These are phyloP conservation scores for Schizopygopsis pylzovi DNA, from an alignment of 2,797 vertebrate genomes.

Conservation along the genomic window DNA sequence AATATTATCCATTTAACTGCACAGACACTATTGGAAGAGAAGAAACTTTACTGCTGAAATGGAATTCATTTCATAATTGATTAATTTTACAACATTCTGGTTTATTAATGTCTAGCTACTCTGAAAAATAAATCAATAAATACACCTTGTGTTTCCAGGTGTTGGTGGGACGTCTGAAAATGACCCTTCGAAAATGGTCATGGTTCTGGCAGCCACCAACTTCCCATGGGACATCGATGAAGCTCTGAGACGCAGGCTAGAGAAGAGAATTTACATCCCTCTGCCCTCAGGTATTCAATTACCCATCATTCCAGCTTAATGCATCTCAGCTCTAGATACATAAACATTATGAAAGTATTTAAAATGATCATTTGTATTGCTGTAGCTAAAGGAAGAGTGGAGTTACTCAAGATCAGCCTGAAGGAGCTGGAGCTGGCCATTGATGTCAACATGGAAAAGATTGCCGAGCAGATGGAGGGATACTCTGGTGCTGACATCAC, in stretches of 20 bases:
- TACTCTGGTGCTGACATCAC: slow-evolving; percentile 99
- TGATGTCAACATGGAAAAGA: slow-evolving; percentile 90
- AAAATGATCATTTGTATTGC: not conserved
- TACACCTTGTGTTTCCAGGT: slow-evolving; percentile 73
- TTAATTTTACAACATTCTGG: not conserved
- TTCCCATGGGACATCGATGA: slow-evolving; percentile 99
- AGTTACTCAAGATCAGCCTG: slow-evolving; percentile 92
- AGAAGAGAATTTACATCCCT: slow-evolving; percentile 99
- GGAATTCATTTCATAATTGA: not conserved
- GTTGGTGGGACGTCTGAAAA: slow-evolving; percentile 93
- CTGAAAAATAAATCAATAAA: not conserved
- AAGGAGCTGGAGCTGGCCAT: slow-evolving; percentile 91
- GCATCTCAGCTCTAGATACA: not conserved
- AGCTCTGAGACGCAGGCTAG: slow-evolving; percentile 91
- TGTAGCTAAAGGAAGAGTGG: slow-evolving; percentile 90
- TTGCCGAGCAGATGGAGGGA: slow-evolving; percentile 95
- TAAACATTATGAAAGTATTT: not conserved
- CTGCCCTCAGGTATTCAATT: slow-evolving; percentile 89
- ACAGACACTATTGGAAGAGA: not conserved
- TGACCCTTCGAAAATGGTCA: slow-evolving; percentile 99
- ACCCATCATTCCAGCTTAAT: not conserved
- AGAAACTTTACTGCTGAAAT: not conserved
- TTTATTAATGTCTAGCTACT: not conserved
- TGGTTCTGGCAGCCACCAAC: slow-evolving; percentile 98
- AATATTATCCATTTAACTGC: not conserved